These are phyloP conservation scores for Cheilosia variabilis DNA, from an alignment of 2,888 invertebrate species.

Conservation along the genomic window DNA sequence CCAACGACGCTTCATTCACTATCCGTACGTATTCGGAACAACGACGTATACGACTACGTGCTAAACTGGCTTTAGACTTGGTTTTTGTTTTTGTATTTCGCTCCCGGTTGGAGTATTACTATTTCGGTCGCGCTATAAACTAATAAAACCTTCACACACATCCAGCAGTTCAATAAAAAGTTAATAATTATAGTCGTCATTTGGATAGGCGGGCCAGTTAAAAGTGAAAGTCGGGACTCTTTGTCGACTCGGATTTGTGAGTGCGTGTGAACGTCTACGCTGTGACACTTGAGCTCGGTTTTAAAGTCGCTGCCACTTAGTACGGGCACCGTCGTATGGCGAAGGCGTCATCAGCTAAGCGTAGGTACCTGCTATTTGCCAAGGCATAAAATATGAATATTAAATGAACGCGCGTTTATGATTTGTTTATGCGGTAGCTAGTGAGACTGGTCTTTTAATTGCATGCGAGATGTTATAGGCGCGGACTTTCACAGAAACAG, in stretches of 20 bases:
- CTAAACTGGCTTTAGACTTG: conserved; percentile 20
- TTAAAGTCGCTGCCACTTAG: conserved; percentile 44
- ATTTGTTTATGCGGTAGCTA: conserved; percentile 68
- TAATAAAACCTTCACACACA: conserved; percentile 58
- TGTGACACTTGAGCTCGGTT: conserved; percentile 57
- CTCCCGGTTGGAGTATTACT: conserved; percentile 20
- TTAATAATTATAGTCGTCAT: conserved; percentile 64
- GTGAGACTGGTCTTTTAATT: conserved; percentile 56
- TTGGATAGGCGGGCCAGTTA: conserved; percentile 12
- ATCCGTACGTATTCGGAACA: conserved; percentile 80
- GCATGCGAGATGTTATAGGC: conserved; percentile 19
- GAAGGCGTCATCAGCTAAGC: conserved; percentile 33
- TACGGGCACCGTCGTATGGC: conserved; percentile 44
- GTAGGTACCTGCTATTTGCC: conserved; percentile 55
- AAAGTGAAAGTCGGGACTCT: conserved; percentile 61
- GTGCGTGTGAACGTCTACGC: conserved; percentile 43
- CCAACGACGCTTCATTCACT: conserved; percentile 82
- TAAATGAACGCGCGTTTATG: conserved; percentile 67
- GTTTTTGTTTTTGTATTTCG: background rate
- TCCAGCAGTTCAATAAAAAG: conserved; percentile 62
- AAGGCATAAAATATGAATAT: conserved; percentile 72
- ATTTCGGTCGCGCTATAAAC: conserved; percentile 44
- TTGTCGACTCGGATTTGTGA: conserved; percentile 45
- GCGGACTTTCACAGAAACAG: background rate
- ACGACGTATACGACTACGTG: conserved; percentile 78